Percentiles rank a stretch among this genome's conserved stretches.
Conservation (phyloP, 2,113 vertebrate genomes). For the Turdus rufiventris region DNA sequence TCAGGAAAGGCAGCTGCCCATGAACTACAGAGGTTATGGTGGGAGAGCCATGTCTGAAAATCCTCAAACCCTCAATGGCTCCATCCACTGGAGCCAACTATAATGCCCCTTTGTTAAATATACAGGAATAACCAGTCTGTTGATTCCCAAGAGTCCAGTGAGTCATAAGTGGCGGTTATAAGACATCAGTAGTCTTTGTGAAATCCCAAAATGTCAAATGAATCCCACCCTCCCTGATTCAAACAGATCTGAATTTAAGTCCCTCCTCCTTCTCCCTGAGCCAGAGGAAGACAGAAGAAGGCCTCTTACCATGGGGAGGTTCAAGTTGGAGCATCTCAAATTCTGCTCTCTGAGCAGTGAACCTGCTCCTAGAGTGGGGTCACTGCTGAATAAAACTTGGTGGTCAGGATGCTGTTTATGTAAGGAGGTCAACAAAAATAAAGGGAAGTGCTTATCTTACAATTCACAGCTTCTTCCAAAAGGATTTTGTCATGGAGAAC, state of each 20-base stretch:
- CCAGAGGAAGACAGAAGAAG: neutral
- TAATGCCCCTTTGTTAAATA: neutral
- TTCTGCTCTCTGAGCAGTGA: neutral
- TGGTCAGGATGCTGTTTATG: neutral
- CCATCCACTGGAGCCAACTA: neutral
- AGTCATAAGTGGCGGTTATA: neutral
- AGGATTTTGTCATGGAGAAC: neutral
- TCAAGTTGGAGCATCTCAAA: neutral
- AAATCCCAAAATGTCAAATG: neutral
- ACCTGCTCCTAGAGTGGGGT: neutral
- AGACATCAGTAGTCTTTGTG: neutral
- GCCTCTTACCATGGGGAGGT: neutral
- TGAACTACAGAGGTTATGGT: neutral
- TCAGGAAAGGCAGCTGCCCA: neutral
- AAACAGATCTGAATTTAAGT: neutral
- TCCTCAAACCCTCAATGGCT: neutral
- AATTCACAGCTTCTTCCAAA: neutral
- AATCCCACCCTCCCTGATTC: neutral
- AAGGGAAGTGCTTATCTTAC: accelerated
- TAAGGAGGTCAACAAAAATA: neutral
- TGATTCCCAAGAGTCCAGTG: neutral
- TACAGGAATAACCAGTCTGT: neutral
- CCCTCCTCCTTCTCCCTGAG: neutral
- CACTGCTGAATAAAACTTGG: neutral
- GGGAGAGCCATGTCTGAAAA: neutral